Evolutionary conservation across 1,140 invertebrate genomes (phyloP).

Genomic region (Sarcophaga peregrina): DNA sequence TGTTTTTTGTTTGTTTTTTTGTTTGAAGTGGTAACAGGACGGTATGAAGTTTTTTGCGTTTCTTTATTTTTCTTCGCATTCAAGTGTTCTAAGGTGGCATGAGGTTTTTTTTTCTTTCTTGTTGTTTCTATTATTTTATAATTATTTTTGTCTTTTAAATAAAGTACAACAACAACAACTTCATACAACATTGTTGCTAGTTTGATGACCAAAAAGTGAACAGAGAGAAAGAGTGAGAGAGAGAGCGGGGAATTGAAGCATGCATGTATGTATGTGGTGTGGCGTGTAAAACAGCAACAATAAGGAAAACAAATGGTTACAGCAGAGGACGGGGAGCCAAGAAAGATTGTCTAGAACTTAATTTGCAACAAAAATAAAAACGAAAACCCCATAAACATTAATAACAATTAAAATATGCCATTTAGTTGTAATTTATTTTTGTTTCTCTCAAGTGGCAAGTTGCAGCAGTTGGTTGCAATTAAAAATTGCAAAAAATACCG

Average conservation of each 20-base stretch:
- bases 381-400: constrained; percentile 18
- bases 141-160: not conserved
- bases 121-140: too few species aligned
- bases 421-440: constrained; percentile 25
- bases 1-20: not conserved
- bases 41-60: not conserved
- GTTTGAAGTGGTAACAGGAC: not conserved
- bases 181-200: not conserved
- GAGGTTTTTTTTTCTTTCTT: too few species aligned
- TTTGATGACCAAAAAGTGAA: too few species aligned
- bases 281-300: too few species aligned
- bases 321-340: not conserved
- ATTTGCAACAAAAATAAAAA: not conserved
- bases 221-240: too few species aligned
- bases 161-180: not conserved
- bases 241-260: not conserved
- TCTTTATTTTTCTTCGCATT: not conserved
- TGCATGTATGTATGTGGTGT: not conserved
- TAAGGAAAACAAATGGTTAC: not conserved
- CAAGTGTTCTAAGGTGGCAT: too few species aligned
- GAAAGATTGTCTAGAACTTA: constrained; percentile 16
- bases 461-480: not conserved
- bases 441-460: not conserved
- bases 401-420: constrained; percentile 25
- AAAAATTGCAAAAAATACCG: not conserved